Conservation (phyloP, 2,113 vertebrate genomes). For the Rafetus swinhoei region DNA sequence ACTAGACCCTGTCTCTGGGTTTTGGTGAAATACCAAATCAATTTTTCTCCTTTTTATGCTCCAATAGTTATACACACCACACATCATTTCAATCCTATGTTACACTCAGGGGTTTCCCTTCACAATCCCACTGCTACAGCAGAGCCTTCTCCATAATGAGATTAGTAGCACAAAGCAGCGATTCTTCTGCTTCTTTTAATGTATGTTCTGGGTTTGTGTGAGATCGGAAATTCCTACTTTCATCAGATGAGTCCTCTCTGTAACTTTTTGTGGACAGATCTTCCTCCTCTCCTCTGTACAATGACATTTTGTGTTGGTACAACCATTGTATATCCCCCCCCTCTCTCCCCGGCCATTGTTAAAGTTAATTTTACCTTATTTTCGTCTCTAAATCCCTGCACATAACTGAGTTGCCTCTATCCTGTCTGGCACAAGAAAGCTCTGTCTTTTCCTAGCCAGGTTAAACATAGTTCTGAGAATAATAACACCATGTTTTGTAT, state of each 20-base stretch:
- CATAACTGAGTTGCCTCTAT: not conserved
- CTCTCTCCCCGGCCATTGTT: rapidly evolving
- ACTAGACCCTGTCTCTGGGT: not conserved
- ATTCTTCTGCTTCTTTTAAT: slow-evolving; percentile 50
- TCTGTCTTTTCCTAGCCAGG: not conserved
- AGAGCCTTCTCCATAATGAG: slow-evolving; percentile 48
- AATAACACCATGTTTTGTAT: not conserved
- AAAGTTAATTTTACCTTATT: slow-evolving; percentile 9
- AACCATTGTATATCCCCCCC: not conserved
- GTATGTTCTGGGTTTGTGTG: slow-evolving; percentile 30
- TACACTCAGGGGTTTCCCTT: slow-evolving; percentile 20
- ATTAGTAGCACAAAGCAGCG: slow-evolving; percentile 7
- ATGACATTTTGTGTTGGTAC: not conserved
- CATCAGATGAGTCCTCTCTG: slow-evolving; percentile 28
- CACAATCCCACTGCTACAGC: not conserved
- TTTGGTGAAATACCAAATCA: too few relatives aligned
- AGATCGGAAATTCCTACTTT: slow-evolving; percentile 47
- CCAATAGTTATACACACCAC: rapidly evolving
- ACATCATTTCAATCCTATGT: not conserved
- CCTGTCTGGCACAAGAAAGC: not conserved
- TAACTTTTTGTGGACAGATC: slow-evolving; percentile 3
- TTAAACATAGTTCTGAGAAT: rapidly evolving
- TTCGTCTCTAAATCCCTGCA: rapidly evolving
- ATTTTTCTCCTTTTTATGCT: rapidly evolving
- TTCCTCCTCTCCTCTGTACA: not conserved